A percentile compares a stretch with the other conserved stretches of the same genome.
Evolutionary conservation across 1,140 invertebrate genomes (phyloP).

Genomic region (Araneus ventricosus): DNA sequence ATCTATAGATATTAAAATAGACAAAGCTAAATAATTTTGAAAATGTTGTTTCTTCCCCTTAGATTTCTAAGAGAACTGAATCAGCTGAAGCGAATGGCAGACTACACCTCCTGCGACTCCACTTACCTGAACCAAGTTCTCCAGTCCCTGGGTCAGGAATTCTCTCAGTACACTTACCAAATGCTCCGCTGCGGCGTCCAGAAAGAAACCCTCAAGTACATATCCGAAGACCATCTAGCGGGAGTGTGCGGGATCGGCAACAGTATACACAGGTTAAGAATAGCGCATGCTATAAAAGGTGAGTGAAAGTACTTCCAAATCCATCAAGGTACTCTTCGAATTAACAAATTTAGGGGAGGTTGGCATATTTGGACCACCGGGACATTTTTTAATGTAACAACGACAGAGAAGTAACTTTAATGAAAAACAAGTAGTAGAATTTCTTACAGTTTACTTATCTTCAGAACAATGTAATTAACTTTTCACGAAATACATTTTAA

Average conservation of each 20-base stretch:
- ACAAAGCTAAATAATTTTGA: too few relatives aligned
- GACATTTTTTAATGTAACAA: too few relatives aligned
- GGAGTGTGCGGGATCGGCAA: slow-evolving; percentile 95
- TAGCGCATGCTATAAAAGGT: slow-evolving; percentile 92
- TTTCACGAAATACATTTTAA: too few relatives aligned
- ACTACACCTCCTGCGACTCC: slow-evolving; percentile 96
- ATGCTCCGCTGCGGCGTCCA: slow-evolving; percentile 98
- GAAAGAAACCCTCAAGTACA: slow-evolving; percentile 85
- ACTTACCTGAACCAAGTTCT: slow-evolving; percentile 95
- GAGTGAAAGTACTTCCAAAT: slow-evolving; percentile 77
- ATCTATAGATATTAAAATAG: too few relatives aligned
- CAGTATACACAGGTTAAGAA: slow-evolving; percentile 94
- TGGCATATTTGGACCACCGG: too few relatives aligned
- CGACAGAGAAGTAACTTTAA: too few relatives aligned
- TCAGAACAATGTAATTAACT: too few relatives aligned
- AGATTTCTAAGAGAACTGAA: slow-evolving; percentile 96
- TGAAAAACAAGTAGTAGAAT: too few relatives aligned
- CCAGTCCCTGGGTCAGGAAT: slow-evolving; percentile 91
- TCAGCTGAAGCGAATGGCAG: slow-evolving; percentile 97
- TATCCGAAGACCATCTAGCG: slow-evolving; percentile 94
- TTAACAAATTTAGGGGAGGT: too few relatives aligned
- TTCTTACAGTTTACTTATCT: too few relatives aligned
- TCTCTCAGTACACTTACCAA: slow-evolving; percentile 97
- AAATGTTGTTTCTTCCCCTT: slow-evolving; percentile 72
- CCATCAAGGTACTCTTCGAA: too few relatives aligned